phyloP scores from a whole-genome alignment of 2,113 vertebrate genomes.

The Cryptomyrus ogoouensis region DNA sequence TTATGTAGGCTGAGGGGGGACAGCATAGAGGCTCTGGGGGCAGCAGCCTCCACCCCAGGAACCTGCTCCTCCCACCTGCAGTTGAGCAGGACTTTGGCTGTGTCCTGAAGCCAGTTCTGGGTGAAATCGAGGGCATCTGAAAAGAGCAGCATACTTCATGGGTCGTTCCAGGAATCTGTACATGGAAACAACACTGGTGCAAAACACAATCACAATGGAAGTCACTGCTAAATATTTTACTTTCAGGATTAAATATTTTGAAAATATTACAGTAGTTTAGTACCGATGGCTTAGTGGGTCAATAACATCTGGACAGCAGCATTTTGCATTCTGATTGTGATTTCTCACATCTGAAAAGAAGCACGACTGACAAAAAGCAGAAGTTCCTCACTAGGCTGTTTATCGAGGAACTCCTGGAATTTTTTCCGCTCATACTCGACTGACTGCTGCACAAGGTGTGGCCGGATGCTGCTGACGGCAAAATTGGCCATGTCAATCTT shows the following conservation, averaged over 20 bases:
- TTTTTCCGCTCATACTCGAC: slow-evolving; percentile 95
- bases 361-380: background rate
- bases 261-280: background rate
- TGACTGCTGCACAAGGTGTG: slow-evolving; percentile 91
- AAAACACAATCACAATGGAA: background rate
- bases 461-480: slow-evolving; percentile 81
- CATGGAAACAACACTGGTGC: background rate
- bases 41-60: slow-evolving; percentile 32
- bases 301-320: background rate
- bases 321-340: background rate
- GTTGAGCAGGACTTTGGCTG: slow-evolving; percentile 58
- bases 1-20: slow-evolving; percentile 68
- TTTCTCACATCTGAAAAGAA: background rate
- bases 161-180: background rate
- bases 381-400: slow-evolving; percentile 78
- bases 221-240: background rate
- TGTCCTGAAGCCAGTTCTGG: slow-evolving; percentile 82
- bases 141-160: slow-evolving; percentile 21
- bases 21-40: slow-evolving; percentile 32
- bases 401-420: slow-evolving; percentile 88
- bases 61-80: slow-evolving; percentile 35
- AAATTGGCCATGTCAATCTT: slow-evolving; percentile 98
- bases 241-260: background rate
- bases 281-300: background rate
- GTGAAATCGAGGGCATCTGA: slow-evolving; percentile 86